Base-by-base conservation (phyloP, 2,113 vertebrate species). In the Amblyornis subalaris region DNA sequence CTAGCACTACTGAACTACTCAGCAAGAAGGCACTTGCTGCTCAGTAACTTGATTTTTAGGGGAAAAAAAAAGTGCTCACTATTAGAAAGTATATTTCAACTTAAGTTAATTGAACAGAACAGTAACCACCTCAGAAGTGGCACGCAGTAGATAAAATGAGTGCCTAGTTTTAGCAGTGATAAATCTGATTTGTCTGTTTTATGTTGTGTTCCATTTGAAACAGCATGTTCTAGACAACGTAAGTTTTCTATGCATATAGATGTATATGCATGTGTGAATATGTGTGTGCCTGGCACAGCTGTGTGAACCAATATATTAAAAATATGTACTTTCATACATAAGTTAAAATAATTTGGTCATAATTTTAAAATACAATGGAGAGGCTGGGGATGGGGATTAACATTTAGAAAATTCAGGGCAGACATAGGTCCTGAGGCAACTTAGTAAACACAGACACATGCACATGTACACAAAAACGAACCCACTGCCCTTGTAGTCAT, bases 11-110 rank as follows among this genome's bases (percentile, higher is more conserved):
- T 67, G 73, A 13, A 17, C 48, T 84, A n/a, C 54, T 96, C 20
- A 81, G 77, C 77, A 90, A 93, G 54, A 86, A 61, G 38, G 29
- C 12, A 79, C 35, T 71, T 72, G 65, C 79, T 88, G 57, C 33
- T 95, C 40, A 72, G 64, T 19, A 91, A 89, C 33, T 93, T 77
- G 44, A 62, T 51, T 80, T 88, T 92, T 29, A 80, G 55, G 55
- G 21, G 35, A 64, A 58, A 94, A 77, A 92, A 91, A 51, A 28
- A 21, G 15, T 13, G 28, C 38, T 82, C 8, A 81, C 53, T 54
- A 67, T 12, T 69, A 78, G 61, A 94, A 95, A 93, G 14, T 51
- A 70, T 66, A 70, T 86, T 87, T 96, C 77, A 95, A 89, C 51
- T 74, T 70, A 93, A 22, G 29, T 84, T 69, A 89, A n/a, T 2